Conservation (phyloP, 2,113 vertebrate species). For the Bungarus multicinctus region DNA sequence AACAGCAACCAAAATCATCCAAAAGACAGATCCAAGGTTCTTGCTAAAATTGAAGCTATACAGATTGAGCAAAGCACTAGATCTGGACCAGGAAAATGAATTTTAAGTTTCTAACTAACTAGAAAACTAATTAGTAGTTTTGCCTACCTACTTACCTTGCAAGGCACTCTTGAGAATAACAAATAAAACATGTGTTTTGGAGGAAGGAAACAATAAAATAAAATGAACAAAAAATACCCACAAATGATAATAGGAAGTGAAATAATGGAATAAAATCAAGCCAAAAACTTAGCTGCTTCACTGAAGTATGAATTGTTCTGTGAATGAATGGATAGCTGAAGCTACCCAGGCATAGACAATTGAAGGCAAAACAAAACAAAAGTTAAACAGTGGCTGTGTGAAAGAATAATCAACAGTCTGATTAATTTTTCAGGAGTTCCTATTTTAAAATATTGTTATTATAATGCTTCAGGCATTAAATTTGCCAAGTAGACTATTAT, state of each 20-base stretch:
- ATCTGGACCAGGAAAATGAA: background rate
- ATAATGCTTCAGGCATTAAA: conserved; percentile 53
- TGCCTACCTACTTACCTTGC: background rate
- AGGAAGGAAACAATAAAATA: background rate
- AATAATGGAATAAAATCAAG: background rate
- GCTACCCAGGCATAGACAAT: background rate
- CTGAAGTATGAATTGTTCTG: conserved; percentile 17
- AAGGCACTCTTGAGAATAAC: background rate
- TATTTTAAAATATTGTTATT: conserved; percentile 60
- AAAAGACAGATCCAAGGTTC: background rate
- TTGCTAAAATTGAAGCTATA: background rate
- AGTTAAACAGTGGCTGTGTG: conserved; percentile 27
- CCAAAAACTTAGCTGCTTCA: background rate
- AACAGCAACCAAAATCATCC: background rate
- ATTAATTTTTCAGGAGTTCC: conserved; percentile 56
- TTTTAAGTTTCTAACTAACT: background rate
- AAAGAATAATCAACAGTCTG: conserved; percentile 32
- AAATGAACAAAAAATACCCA: background rate
- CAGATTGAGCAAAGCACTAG: background rate
- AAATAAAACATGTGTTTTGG: background rate
- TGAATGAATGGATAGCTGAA: background rate
- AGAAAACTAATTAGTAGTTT: background rate
- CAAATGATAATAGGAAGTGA: background rate
- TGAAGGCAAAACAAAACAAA: background rate
- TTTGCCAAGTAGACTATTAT: conserved; percentile 51